Evolutionary conservation across 2,797 vertebrate species (phyloP), one percentile per base, ranked within the genome.

Genomic region (Muraenolepis orangiensis): DNA sequence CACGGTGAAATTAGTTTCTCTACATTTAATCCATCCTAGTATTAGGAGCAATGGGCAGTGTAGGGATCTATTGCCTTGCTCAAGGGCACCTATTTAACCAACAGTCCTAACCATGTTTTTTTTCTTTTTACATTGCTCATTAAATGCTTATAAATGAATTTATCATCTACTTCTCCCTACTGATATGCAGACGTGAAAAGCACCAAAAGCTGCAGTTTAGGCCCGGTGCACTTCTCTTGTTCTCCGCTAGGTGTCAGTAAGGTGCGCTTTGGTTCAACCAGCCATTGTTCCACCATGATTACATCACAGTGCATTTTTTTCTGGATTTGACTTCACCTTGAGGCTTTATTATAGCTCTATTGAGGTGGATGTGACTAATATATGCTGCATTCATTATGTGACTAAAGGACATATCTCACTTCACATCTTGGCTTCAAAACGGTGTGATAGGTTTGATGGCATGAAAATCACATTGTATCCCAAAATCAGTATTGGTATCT

Each of bases 391-490:
- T 71, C 23, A 40, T 40, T 42, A 40, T 28, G 69, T 64, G 57
- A 64, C 57, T 26, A 26, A 64, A 64, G 57, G 26, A 26, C n/a
- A 64, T 61, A 61, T 64, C 57, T 64, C 57, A 26, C n/a, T 64
- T 64, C n/a, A 26, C n/a, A 64, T 26, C 23, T 64, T 7, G 79
- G 68, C 29, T 28, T 79, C 46, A 51, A 74, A 66, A n/a, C 23
- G n/a, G 57, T 11, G 57, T n/a, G 57, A 64, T 64, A 26, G 57
- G 57, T 64, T 64, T 64, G 23, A 64, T 64, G n/a, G 12, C 8
- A 64, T 57, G 51, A 57, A 1, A 23, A 46, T 57, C 3, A 23
- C 10, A 64, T 64, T 64, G 57, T 26, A 64, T 64, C 23, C 8
- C 4, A n/a, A 51, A 51, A 51, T 51, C 46, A 2, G 51, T n/a